These are phyloP conservation scores for Glaucopsyche alexis DNA, from an alignment of 2,888 invertebrate species.

Conservation along the genomic window DNA sequence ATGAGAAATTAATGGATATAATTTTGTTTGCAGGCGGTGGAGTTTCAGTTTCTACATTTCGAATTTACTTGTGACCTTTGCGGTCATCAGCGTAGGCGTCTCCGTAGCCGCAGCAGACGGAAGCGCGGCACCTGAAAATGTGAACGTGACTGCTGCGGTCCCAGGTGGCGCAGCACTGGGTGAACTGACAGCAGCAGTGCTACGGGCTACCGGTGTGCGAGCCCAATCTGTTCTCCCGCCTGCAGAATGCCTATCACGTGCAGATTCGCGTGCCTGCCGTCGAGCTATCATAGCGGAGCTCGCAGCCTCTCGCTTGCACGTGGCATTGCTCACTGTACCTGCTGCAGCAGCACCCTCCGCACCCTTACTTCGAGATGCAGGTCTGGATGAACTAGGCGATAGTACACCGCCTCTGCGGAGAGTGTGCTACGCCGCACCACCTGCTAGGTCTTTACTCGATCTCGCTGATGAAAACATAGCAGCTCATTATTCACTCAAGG, in stretches of 20 bases:
- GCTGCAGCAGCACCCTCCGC: slow-evolving; percentile 46
- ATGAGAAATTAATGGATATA: not conserved
- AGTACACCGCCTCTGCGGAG: slow-evolving; percentile 54
- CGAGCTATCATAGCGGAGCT: slow-evolving; percentile 44
- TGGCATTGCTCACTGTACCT: slow-evolving; percentile 49
- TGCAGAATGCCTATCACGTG: slow-evolving; percentile 39
- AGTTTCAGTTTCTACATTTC: slow-evolving; percentile 8
- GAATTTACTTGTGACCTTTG: slow-evolving; percentile 19
- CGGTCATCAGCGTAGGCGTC: slow-evolving; percentile 21
- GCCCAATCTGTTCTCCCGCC: slow-evolving; percentile 43
- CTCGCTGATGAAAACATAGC: slow-evolving; percentile 48
- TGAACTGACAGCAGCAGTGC: slow-evolving; percentile 41
- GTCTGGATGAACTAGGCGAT: slow-evolving; percentile 58
- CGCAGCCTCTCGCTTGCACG: slow-evolving; percentile 44
- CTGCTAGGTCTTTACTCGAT: slow-evolving; percentile 57
- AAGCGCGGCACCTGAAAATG: slow-evolving; percentile 9
- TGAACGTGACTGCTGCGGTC: slow-evolving; percentile 42
- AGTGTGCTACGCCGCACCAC: slow-evolving; percentile 48
- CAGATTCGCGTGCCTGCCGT: slow-evolving; percentile 42
- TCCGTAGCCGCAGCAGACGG: slow-evolving; percentile 5
- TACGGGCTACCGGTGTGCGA: slow-evolving; percentile 45
- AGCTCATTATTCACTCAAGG: slow-evolving; percentile 43
- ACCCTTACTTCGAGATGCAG: slow-evolving; percentile 52
- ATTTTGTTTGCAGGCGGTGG: slow-evolving; percentile 23
- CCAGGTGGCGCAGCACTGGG: slow-evolving; percentile 39